Conservation (phyloP, 2,888 invertebrate genomes). For the Oscheius sp. region DNA sequence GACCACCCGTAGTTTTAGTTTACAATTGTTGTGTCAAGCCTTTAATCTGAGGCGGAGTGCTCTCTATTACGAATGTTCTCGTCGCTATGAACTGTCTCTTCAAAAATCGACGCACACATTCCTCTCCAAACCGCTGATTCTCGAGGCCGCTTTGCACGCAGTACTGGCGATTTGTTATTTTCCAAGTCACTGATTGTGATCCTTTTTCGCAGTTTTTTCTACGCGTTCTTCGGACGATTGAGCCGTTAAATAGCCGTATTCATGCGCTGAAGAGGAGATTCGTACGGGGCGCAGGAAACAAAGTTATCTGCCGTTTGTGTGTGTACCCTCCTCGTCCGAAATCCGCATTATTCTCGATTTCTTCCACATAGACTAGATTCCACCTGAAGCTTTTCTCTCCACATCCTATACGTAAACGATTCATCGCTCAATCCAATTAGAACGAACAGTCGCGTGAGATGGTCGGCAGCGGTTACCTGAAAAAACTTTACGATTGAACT, state of each 20-base stretch:
- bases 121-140: no score
- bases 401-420: slow-evolving; percentile 1
- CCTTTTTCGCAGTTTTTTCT: no score
- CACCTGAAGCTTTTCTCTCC: neutral
- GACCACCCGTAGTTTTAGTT: slow-evolving; percentile 19
- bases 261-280: slow-evolving; percentile 22
- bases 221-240: neutral
- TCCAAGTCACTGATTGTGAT: no score
- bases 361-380: slow-evolving; percentile 21
- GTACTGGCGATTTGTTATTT: no score
- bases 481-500: slow-evolving; percentile 31
- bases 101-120: no score
- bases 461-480: slow-evolving; percentile 10
- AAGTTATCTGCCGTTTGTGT: slow-evolving; percentile 31
- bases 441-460: slow-evolving; percentile 31
- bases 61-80: neutral
- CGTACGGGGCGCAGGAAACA: slow-evolving; percentile 28
- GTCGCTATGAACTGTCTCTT: no score
- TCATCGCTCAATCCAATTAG: slow-evolving; percentile 27
- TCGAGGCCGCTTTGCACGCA: no score
- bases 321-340: slow-evolving; percentile 6
- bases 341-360: slow-evolving; percentile 34
- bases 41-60: slow-evolving; percentile 21
- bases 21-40: slow-evolving; percentile 34
- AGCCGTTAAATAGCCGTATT: slow-evolving; percentile 24